phyloP scores from a whole-genome alignment of 2,797 vertebrate genomes.

The Sebastolobus altivelis region DNA sequence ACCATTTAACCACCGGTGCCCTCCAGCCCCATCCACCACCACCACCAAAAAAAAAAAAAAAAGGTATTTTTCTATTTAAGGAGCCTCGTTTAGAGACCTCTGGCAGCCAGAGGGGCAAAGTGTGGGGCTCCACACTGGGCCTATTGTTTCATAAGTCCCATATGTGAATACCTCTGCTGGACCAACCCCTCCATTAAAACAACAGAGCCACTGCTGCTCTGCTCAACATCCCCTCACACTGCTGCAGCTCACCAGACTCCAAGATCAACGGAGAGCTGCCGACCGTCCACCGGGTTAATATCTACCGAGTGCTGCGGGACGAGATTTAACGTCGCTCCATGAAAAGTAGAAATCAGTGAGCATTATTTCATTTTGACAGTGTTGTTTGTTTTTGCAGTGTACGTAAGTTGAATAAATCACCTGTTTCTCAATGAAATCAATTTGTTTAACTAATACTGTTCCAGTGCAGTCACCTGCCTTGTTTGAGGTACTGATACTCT shows the following conservation, averaged over 20 bases:
- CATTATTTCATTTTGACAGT: background rate
- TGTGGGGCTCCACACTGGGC: slow-evolving; percentile 81
- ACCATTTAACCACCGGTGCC: slow-evolving; percentile 69
- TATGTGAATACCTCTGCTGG: slow-evolving; percentile 82
- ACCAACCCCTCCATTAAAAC: slow-evolving; percentile 77
- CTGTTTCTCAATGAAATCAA: background rate
- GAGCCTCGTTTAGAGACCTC: slow-evolving; percentile 75
- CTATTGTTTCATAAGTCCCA: slow-evolving; percentile 85
- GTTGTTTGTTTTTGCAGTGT: background rate
- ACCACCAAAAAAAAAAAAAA: slow-evolving; percentile 47
- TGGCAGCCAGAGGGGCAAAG: slow-evolving; percentile 78
- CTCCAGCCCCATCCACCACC: slow-evolving; percentile 40
- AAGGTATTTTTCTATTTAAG: slow-evolving; percentile 83
- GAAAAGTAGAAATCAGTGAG: slow-evolving; percentile 5
- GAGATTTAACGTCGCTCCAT: background rate
- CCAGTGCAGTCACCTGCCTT: background rate
- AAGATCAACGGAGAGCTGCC: slow-evolving; percentile 45
- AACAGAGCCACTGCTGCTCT: slow-evolving; percentile 75
- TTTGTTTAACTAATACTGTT: background rate
- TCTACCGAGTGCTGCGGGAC: background rate
- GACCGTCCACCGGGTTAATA: slow-evolving; percentile 39
- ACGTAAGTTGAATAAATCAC: background rate
- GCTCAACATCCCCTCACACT: slow-evolving; percentile 67
- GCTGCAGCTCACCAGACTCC: slow-evolving; percentile 58
- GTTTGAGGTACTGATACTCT: background rate